phyloP scores from a whole-genome alignment of 2,113 vertebrate genomes.

The Myrmecobius fasciatus region DNA sequence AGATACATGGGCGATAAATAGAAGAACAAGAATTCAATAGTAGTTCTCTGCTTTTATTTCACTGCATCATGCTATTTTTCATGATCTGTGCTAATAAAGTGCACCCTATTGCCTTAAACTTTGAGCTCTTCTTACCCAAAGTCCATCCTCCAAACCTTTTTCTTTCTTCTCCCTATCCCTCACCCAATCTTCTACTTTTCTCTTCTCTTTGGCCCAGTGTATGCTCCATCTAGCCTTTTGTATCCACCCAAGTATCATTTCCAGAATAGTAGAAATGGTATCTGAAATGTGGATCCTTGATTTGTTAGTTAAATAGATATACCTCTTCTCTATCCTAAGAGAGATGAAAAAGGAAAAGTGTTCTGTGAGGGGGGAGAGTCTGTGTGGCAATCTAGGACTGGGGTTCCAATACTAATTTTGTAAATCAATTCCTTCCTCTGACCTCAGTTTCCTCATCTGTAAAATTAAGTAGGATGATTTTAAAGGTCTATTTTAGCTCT shows the following conservation, averaged over 20 bases:
- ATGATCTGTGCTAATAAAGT: too few species aligned
- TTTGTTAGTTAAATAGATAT: constrained; percentile 33
- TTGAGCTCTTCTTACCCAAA: neutral
- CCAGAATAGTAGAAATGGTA: neutral
- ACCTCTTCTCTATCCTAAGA: constrained; percentile 9
- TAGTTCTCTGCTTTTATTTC: neutral
- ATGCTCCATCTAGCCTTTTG: neutral
- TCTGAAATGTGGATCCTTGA: constrained; percentile 13
- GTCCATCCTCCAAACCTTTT: neutral
- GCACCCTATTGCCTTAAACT: neutral
- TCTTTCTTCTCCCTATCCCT: neutral
- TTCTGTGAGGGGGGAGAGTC: neutral
- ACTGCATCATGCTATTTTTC: too few species aligned
- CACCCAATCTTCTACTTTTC: neutral
- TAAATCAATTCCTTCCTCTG: neutral
- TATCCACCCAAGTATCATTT: neutral
- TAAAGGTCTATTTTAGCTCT: neutral
- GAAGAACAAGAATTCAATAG: too few species aligned
- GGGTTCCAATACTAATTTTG: neutral
- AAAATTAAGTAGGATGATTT: neutral
- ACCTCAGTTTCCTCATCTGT: neutral
- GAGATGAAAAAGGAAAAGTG: neutral
- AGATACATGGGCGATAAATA: too few species aligned
- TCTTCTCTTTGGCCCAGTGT: neutral
- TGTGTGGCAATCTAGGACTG: constrained; percentile 40